Evolutionary conservation across 2,888 invertebrate genomes (phyloP).

Genomic region (Pammene aurita): DNA sequence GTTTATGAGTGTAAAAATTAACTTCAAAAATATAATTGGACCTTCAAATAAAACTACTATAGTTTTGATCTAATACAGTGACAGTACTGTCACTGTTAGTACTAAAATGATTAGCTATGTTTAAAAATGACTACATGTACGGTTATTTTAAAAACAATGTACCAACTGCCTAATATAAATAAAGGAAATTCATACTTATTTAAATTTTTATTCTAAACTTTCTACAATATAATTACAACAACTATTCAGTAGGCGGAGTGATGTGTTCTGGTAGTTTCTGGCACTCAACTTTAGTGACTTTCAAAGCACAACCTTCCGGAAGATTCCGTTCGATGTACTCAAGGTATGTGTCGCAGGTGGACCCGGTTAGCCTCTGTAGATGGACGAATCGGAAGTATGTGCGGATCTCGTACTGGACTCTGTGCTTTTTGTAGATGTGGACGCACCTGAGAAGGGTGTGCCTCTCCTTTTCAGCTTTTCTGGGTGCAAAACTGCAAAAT

Average conservation of each 20-base stretch:
- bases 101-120: neutral
- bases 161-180: slow-evolving; percentile 31
- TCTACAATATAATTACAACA: slow-evolving; percentile 42
- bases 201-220: slow-evolving; percentile 53
- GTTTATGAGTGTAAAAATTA: neutral
- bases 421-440: slow-evolving; percentile 95
- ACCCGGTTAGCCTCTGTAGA: slow-evolving; percentile 94
- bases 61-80: neutral
- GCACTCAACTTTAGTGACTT: slow-evolving; percentile 90
- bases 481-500: slow-evolving; percentile 87
- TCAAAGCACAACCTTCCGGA: slow-evolving; percentile 98
- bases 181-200: slow-evolving; percentile 40
- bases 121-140: slow-evolving; percentile 7
- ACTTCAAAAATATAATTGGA: neutral
- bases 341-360: slow-evolving; percentile 96
- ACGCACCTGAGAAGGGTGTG: slow-evolving; percentile 93
- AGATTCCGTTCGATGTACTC: slow-evolving; percentile 98
- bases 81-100: neutral
- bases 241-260: slow-evolving; percentile 65
- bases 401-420: slow-evolving; percentile 97
- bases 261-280: slow-evolving; percentile 83
- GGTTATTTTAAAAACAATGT: slow-evolving; percentile 32
- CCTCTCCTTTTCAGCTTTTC: slow-evolving; percentile 89
- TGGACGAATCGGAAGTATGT: slow-evolving; percentile 95
- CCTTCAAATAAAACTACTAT: neutral